phyloP scores from a whole-genome alignment of 2,797 vertebrate genomes.

The Macrochelys suwanniensis region DNA sequence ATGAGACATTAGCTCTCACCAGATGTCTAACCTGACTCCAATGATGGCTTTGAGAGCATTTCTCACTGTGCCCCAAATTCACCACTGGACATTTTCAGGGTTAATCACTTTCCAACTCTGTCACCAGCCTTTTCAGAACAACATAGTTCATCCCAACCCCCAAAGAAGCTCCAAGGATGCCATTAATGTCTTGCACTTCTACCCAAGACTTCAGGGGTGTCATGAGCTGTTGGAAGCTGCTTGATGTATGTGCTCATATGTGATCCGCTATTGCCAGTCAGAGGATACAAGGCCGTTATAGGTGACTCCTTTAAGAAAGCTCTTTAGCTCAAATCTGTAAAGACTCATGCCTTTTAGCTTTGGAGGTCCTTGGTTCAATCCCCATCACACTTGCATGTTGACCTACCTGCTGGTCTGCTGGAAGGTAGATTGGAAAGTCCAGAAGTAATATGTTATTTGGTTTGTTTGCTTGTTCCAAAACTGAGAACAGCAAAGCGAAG shows the following conservation, averaged over 20 bases:
- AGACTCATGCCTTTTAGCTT: neutral
- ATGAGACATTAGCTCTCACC: neutral
- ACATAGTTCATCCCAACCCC: neutral
- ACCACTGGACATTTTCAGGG: neutral
- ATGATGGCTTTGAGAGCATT: neutral
- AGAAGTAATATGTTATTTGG: neutral
- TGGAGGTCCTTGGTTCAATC: neutral
- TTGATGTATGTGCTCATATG: neutral
- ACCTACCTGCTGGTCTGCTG: neutral
- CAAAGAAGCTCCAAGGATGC: neutral
- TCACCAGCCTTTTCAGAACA: neutral
- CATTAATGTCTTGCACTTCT: neutral
- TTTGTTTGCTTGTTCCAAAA: neutral
- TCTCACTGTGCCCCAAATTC: neutral
- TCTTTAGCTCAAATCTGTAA: neutral
- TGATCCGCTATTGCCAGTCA: accelerated
- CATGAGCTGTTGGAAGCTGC: neutral
- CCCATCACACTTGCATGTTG: neutral
- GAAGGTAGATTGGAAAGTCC: neutral
- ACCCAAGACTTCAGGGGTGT: neutral
- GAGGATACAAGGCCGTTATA: neutral
- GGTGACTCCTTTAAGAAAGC: neutral
- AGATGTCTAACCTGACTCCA: neutral
- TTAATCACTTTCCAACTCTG: neutral
- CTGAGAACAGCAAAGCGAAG: neutral